Evolutionary conservation across 92 coral and sea anemone species (phyloP).

Genomic region (Micromussa lordhowensis): DNA sequence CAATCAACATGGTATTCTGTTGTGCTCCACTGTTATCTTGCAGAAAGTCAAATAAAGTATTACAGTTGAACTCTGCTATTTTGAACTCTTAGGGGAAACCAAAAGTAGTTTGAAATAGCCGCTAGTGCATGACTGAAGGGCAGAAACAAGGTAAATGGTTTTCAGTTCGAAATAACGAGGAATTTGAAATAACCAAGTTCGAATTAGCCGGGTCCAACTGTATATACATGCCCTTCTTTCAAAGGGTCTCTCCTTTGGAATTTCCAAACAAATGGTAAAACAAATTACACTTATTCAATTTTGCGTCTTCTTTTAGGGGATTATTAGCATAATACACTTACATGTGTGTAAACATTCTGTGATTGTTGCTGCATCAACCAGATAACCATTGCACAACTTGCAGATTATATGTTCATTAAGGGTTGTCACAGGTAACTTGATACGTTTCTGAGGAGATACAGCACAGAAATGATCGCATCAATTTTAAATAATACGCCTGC

Average conservation of each 20-base stretch:
- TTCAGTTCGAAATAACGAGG: too few species aligned
- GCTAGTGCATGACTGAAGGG: too few species aligned
- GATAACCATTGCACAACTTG: conserved; percentile 91
- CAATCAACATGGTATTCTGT: too few species aligned
- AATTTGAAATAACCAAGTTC: too few species aligned
- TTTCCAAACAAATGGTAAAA: neutral
- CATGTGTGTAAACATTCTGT: conserved; percentile 97
- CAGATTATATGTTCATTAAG: conserved; percentile 86
- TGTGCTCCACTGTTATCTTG: too few species aligned
- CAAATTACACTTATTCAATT: too few species aligned
- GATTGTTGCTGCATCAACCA: conserved; percentile 92
- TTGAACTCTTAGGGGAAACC: too few species aligned
- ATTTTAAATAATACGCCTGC: neutral
- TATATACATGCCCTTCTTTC: neutral
- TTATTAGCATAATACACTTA: conserved; percentile 43
- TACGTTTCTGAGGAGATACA: conserved; percentile 68
- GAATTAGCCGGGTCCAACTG: too few species aligned
- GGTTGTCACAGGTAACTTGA: conserved; percentile 67
- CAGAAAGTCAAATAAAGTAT: too few species aligned
- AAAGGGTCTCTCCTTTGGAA: neutral
- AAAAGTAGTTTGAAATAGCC: too few species aligned
- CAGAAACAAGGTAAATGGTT: neutral
- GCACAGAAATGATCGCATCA: neutral
- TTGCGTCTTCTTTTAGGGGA: neutral
- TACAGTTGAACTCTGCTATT: too few species aligned